Evolutionary conservation across 2,113 vertebrate genomes (phyloP), one percentile per base, ranked within the genome.

Genomic region (Corythoichthys intestinalis): DNA sequence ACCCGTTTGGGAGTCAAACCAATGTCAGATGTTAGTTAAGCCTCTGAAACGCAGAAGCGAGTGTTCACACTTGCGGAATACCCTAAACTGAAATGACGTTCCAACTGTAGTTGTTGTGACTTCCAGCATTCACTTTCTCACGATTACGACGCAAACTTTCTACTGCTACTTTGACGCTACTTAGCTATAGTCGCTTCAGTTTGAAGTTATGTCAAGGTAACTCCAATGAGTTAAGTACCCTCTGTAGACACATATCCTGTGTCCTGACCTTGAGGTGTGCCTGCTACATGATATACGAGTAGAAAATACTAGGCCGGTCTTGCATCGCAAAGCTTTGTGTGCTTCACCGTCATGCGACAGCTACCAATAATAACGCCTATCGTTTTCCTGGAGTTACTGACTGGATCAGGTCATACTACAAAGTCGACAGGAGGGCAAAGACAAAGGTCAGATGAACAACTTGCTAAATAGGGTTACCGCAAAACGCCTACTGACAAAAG

Each of bases 261-360:
- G 61, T 34, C 28, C 10, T 47, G 5, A 63, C 41, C 61, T 63
- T n/a, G 41, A 28, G 46, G 13, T 34, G 34, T 58, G 56, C 56
- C 20, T 9, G 11, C 20, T 14, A 8, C 61, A 2, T 47, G 60
- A 46, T 62, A 46, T 20, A 62, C 60, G 60, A 44, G 38, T 8
- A 0, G 61, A 47, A 63, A 2, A 28, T 63, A 47, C 41, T 20
- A 2, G 41, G 13, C 61, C 7, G 41, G 61, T 63, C 61, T 44
- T 63, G 61, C 61, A 34, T 63, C 61, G 61, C 61, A 63, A 63
- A 63, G 61, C 61, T 63, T 63, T 63, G 61, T 63, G 61, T 8
- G 61, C 12, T 47, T 63, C 41, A 41, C 61, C 61, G 20, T 48
- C 61, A 63, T 14, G 61, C 44, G n/a, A 63, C 61, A 14, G 39